Base-by-base conservation (phyloP, 2,797 vertebrate genomes). In the Xyrichtys novacula region DNA sequence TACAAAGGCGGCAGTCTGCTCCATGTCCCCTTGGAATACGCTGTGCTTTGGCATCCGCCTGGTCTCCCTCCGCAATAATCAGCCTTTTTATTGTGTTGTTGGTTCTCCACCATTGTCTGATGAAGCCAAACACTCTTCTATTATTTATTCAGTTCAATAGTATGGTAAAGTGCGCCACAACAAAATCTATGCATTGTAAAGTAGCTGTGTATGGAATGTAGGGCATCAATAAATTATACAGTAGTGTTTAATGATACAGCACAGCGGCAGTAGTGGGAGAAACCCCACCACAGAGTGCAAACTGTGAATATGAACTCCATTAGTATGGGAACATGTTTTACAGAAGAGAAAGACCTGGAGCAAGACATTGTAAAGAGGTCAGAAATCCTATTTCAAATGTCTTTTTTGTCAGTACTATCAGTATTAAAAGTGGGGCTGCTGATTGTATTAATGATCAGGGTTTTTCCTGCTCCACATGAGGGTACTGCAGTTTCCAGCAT, bases 151-250 rank as follows among this genome's bases (percentile, higher is more conserved):
- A 11, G 28, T 62, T 83, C 78, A 74, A 70, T 19, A 63, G 44
- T 23, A 61, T 32, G 22, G 65, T 34, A 46, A 61, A 85, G 56
- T 50, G 57, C 22, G 6, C 14, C 12, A n/a, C n/a, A 47, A 50
- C 53, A 47, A 81, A 78, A 84, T 71, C 53, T n/a, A 17, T 71
- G 58, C 55, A 65, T 76, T 74, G 71, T 72, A 81, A 63, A 54
- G 11, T 52, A 64, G 56, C 49, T 61, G 44, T 26, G 23, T 59
- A 59, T 63, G 38, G 56, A 83, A 83, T 84, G 61, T 71, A 65
- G 67, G 58, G 39, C 73, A 84, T 87, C 61, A 71, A 91, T 89
- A 89, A 89, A 83, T 86, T 55, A 88, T 83, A 65, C 43, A 70
- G 61, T 57, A 42, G 65, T 66, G 61, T 85, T 85, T 74, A 83